A percentile compares a stretch with the other conserved stretches of the same genome.
These are phyloP conservation scores for Cephalopterus ornatus DNA, from an alignment of 2,113 vertebrate genomes.

Conservation along the genomic window DNA sequence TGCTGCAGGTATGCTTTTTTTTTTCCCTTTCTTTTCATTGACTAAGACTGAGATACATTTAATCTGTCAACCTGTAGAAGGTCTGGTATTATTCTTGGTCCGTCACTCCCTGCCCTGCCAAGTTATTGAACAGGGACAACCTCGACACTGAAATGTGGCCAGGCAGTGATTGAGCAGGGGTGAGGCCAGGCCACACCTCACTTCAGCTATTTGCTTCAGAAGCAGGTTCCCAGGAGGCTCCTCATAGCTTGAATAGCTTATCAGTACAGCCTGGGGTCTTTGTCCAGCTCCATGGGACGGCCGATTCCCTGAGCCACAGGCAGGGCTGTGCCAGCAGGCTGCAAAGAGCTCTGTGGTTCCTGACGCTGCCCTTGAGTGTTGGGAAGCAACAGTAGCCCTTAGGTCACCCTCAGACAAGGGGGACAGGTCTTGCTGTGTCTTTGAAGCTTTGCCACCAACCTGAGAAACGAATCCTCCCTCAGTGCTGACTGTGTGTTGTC, in stretches of 20 bases:
- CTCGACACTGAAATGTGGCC: not conserved
- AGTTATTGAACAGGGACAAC: not conserved
- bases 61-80: not conserved
- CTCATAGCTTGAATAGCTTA: not conserved
- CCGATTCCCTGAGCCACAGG: not conserved
- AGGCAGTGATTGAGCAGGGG: not conserved
- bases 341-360: not conserved
- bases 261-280: not conserved
- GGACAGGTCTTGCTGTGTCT: not conserved
- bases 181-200: constrained; percentile 46
- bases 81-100: not conserved
- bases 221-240: constrained; percentile 9
- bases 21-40: not conserved
- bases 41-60: not conserved
- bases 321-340: not conserved
- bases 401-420: not conserved
- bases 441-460: not conserved
- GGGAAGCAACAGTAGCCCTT: not conserved
- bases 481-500: fast-evolving
- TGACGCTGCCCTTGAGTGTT: not conserved
- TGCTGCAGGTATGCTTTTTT: not conserved
- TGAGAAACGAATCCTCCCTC: not conserved
- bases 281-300: not conserved
- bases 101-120: not conserved
- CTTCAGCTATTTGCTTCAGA: not conserved